Conservation (phyloP, 2,113 vertebrate genomes). For the Athene cunicularia region DNA sequence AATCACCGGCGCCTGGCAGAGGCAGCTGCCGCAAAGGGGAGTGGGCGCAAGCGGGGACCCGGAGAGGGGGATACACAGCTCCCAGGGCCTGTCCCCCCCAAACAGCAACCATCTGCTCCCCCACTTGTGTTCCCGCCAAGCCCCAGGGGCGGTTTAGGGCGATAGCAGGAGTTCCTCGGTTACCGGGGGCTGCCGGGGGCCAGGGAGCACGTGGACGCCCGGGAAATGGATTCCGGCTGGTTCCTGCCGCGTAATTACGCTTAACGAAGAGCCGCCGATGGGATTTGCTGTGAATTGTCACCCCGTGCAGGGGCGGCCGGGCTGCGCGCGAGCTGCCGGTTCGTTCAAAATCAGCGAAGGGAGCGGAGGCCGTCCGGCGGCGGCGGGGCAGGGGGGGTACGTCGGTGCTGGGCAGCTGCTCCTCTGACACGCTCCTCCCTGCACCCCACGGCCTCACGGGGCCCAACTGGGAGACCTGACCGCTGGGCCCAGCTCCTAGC, state of each 20-base stretch:
- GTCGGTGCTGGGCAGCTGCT: neutral
- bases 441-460: accelerated
- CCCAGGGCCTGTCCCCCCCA: neutral
- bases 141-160: neutral
- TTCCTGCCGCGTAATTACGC: neutral
- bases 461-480: accelerated
- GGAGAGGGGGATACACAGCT: accelerated
- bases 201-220: accelerated
- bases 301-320: neutral
- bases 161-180: neutral
- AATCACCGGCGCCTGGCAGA: neutral
- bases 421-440: neutral
- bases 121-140: neutral
- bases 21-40: neutral
- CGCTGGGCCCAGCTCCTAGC: neutral
- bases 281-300: slow-evolving; percentile 22
- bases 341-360: neutral
- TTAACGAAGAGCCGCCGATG: neutral
- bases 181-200: neutral
- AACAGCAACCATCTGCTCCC: neutral
- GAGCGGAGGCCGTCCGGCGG: accelerated
- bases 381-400: neutral
- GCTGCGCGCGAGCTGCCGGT: neutral
- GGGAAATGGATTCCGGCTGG: neutral
- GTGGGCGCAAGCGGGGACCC: accelerated